These are phyloP conservation scores for Platycheirus rosarum DNA, from an alignment of 2,888 invertebrate genomes.

Conservation along the genomic window DNA sequence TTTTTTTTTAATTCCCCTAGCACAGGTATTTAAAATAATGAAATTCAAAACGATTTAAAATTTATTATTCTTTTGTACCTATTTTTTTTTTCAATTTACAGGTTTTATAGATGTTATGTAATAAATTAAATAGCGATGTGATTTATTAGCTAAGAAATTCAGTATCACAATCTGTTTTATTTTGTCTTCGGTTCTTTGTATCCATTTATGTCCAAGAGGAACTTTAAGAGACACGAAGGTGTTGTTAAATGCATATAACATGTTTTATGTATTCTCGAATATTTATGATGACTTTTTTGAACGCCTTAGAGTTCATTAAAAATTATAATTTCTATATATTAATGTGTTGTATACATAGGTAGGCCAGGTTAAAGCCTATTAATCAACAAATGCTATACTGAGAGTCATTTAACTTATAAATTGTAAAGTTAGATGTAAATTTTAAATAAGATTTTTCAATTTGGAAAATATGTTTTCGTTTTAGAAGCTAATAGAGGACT, in stretches of 20 bases:
- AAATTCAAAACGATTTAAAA: constrained; percentile 62
- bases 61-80: constrained; percentile 49
- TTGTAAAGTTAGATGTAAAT: constrained; percentile 37
- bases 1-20: too few relatives aligned
- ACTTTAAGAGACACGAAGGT: not conserved
- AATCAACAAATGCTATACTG: not conserved
- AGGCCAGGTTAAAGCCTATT: not conserved
- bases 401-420: constrained; percentile 35
- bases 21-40: too few relatives aligned
- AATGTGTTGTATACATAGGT: not conserved
- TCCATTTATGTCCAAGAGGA: not conserved
- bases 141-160: constrained; percentile 50
- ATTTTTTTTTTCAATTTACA: constrained; percentile 28
- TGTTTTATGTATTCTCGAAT: constrained; percentile 40
- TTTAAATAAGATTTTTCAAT: constrained; percentile 38
- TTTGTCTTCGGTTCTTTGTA: not conserved
- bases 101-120: constrained; percentile 56
- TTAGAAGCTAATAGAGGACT: not conserved
- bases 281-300: constrained; percentile 47
- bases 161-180: constrained; percentile 7
- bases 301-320: constrained; percentile 59
- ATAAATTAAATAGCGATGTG: constrained; percentile 63
- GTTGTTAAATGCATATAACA: constrained; percentile 54
- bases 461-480: not conserved
- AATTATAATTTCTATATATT: constrained; percentile 63